These are phyloP conservation scores for Mus caroli DNA, from an alignment of 2,797 vertebrate genomes.

Conservation along the genomic window DNA sequence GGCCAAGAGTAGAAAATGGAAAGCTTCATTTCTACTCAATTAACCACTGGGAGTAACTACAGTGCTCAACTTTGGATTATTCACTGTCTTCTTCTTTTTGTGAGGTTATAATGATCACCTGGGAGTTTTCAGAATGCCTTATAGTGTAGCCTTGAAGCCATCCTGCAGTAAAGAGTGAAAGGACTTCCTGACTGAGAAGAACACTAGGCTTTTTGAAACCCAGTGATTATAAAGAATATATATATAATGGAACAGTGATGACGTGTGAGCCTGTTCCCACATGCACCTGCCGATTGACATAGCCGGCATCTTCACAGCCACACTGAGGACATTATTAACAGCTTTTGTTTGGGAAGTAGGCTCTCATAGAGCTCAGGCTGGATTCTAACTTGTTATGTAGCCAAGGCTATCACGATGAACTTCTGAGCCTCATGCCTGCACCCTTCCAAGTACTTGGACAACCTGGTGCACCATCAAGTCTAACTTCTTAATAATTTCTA, in stretches of 20 bases:
- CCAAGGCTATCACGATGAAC: not conserved
- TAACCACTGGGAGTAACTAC: not conserved
- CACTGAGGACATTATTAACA: not conserved
- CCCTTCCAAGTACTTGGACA: not conserved
- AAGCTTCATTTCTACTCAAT: not conserved
- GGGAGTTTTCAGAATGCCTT: not conserved
- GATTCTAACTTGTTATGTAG: not conserved
- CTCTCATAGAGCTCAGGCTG: not conserved
- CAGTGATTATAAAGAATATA: not conserved
- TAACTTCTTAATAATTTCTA: constrained; percentile 17
- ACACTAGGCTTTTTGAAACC: not conserved
- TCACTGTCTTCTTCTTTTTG: not conserved
- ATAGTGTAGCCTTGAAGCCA: not conserved
- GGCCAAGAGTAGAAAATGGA: not conserved
- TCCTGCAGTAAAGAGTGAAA: not conserved
- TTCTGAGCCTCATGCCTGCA: not conserved
- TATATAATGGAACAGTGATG: not conserved
- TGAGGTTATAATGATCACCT: not conserved
- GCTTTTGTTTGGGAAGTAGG: not conserved
- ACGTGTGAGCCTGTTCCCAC: not conserved
- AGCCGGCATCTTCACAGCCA: not conserved
- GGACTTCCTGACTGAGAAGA: not conserved
- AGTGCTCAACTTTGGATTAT: not conserved
- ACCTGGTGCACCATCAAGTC: not conserved
- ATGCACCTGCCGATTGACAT: not conserved